Evolutionary conservation across 37 sponge, comb jelly and placozoan genomes (phyloP), one percentile per base, ranked within the genome.

Genomic region (Chondrosia reniformis): DNA sequence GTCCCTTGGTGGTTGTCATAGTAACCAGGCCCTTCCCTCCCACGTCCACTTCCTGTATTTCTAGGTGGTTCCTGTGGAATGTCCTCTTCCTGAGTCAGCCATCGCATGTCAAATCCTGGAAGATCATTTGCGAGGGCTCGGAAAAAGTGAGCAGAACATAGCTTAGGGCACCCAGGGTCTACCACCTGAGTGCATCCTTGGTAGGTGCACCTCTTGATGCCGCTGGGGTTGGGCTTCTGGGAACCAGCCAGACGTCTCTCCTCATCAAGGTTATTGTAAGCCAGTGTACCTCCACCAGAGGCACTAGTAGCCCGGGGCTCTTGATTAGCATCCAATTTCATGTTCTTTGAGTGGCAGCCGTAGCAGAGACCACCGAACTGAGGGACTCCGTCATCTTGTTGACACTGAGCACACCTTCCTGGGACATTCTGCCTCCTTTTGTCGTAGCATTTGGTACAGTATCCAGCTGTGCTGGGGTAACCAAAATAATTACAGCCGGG

Each of bases 401-500:
- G 49, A 79, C 90, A 90, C 46, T 82, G 76, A 21, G 8, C 1
- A 56, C 90, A 89, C 21, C 36, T 33, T 49, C 44, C 31, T n/a
- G 27, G 38, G 1, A 4, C 34, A 42, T 0, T 34, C 45, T 43
- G 45, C 80, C 1, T 24, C 42, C 2, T 36, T 28, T 65, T 36
- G 2, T 25, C 46, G n/a, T 76, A 89, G 62, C 89, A 89, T 37
- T 71, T 75, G 7, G 82, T 84, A 55, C 89, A 89, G 63, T 89
- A 84, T 45, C 66, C 84, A 1, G 55, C 52, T 15, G 46, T 71
- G 54, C 77, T 82, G 5, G 41, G 39, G 0, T 77, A 75, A 5
- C 89, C 89, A 84, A 77, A 89, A 49, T 81, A 73, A 1, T 77
- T 82, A 57, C 89, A 89, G 24, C 74, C 75, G 8, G 78, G 45